Conservation (phyloP, 2,113 vertebrate genomes). For the Xerus inauris region DNA sequence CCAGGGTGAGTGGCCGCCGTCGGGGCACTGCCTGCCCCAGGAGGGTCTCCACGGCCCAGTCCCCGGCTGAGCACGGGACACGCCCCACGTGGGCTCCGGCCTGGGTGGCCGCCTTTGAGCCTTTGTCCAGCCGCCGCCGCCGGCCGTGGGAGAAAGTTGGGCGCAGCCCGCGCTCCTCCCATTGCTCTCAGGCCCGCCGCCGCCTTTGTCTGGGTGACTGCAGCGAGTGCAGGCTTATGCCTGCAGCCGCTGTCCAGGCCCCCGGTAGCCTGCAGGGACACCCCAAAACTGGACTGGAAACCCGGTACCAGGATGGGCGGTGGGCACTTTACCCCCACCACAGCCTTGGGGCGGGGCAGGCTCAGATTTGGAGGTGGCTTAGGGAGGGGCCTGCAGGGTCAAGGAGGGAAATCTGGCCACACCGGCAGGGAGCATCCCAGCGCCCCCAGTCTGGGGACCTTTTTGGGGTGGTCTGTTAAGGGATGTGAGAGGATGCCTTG, state of each 20-base stretch:
- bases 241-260: background rate
- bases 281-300: background rate
- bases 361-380: background rate
- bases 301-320: background rate
- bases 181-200: background rate
- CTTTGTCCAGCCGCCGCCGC: constrained; percentile 64
- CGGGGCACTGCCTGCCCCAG: background rate
- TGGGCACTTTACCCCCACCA: background rate
- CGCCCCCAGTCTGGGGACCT: background rate
- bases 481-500: background rate
- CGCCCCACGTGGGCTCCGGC: constrained; percentile 43
- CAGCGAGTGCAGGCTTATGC: background rate
- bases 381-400: background rate
- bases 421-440: background rate
- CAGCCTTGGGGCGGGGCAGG: background rate
- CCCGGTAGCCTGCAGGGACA: background rate
- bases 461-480: background rate
- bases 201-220: constrained; percentile 56
- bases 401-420: background rate
- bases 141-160: constrained; percentile 60
- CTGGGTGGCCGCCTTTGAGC: background rate
- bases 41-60: background rate
- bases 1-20: constrained; percentile 67
- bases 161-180: constrained; percentile 51
- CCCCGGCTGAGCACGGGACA: background rate